phyloP scores from a whole-genome alignment of 2,113 vertebrate genomes.

The Percopsis transmontana region DNA sequence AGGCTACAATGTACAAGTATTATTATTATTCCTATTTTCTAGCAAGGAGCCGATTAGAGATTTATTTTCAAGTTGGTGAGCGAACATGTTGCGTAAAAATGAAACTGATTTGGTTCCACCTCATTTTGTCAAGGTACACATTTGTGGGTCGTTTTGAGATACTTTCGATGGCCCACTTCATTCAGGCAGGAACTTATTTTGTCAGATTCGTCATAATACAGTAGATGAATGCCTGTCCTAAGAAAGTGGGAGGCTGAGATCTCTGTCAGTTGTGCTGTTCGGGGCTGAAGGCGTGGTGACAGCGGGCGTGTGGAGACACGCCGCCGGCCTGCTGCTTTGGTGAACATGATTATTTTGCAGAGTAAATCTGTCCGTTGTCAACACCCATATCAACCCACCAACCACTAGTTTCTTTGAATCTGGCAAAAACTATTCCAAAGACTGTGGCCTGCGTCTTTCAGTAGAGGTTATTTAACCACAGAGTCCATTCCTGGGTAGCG shows the following conservation, averaged over 20 bases:
- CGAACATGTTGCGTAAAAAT: too few relatives aligned
- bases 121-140: too few relatives aligned
- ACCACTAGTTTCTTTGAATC: not conserved
- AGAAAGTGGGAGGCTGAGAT: constrained; percentile 50
- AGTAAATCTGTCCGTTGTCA: constrained; percentile 32
- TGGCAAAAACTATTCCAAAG: not conserved
- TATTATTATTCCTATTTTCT: constrained; percentile 33
- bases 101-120: not conserved
- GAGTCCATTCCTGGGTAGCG: not conserved
- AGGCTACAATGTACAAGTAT: constrained; percentile 1
- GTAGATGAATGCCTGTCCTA: constrained; percentile 40
- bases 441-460: not conserved
- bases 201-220: constrained; percentile 51
- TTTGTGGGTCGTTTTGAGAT: not conserved
- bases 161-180: not conserved
- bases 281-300: constrained; percentile 80
- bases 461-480: not conserved
- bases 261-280: constrained; percentile 32
- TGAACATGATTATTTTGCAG: constrained; percentile 65
- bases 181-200: not conserved
- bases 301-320: constrained; percentile 77
- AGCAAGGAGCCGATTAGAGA: too few relatives aligned
- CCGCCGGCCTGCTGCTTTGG: constrained; percentile 65
- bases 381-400: not conserved
- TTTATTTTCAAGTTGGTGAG: too few relatives aligned